Conservation (phyloP, 2,797 vertebrate genomes). For the Phoeniculus purpureus region DNA sequence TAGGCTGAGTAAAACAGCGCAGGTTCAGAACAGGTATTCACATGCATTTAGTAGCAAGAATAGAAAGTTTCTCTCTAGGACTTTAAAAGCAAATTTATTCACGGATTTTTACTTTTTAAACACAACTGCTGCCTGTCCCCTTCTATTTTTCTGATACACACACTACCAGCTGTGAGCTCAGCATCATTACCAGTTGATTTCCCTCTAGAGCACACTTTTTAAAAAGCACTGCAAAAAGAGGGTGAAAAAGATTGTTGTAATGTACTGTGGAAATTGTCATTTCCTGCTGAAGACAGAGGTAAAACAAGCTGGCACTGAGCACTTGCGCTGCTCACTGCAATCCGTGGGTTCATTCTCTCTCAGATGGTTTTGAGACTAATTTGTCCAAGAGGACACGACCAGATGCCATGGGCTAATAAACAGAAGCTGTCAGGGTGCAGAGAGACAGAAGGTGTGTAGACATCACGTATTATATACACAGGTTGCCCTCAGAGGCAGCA, state of each 20-base stretch:
- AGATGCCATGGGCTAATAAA: not conserved
- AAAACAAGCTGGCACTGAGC: not conserved
- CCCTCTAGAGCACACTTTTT: not conserved
- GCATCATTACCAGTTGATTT: not conserved
- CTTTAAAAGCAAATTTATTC: not conserved
- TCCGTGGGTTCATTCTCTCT: not conserved
- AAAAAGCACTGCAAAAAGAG: not conserved
- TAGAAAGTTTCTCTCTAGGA: not conserved
- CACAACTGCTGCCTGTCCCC: not conserved
- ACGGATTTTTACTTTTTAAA: not conserved
- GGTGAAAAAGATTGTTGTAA: not conserved
- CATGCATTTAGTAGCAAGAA: not conserved
- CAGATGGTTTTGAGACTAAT: not conserved
- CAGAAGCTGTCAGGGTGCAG: fast-evolving
- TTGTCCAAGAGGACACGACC: not conserved
- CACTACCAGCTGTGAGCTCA: not conserved
- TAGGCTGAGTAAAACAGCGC: not conserved
- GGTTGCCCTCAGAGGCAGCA: not conserved
- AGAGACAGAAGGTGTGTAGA: not conserved
- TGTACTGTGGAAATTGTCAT: not conserved
- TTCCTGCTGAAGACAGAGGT: not conserved
- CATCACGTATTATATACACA: fast-evolving
- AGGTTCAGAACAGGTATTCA: not conserved
- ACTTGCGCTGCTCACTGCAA: not conserved
- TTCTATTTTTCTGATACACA: not conserved